Base-by-base conservation (phyloP, 2,113 vertebrate genomes). In the Laticauda laticaudata region DNA sequence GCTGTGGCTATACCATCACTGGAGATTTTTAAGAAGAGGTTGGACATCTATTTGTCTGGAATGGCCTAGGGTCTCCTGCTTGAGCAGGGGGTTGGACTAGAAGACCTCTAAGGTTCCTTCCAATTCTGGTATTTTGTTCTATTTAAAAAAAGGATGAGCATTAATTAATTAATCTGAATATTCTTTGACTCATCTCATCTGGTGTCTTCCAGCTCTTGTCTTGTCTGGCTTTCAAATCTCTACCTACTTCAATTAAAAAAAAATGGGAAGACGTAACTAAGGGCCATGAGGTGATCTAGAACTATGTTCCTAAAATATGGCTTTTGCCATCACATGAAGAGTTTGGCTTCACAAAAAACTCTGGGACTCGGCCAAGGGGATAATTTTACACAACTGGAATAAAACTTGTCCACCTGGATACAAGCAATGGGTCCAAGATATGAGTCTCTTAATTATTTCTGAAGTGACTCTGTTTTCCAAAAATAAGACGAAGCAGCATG, bases 1-100 rank as follows among this genome's bases (percentile, higher is more conserved):
- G 4, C 2, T 5, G 61, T 69, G 61, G 0, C 0, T 0, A 12
- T 24, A n/a, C 26, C 29, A 69, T 1, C 61, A 2, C 61, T 69
- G 61, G 61, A 69, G 0, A 0, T n/a, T 69, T 69, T n/a, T 15
- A 64, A 64, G 10, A 64, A 29, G 61, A 29, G 10, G 0, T 29
- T 5, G 11, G 4, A 29, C 1, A 69, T 11, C 4, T 4, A 69
- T 69, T 14, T 69, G 4, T 69, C 29, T 69, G 29, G 12, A 69
- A n/a, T 69, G 11, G 26, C 8, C 12, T 64, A 14, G 4, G 11
- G 4, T 29, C 26, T 29, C 24, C 9, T 61, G 3, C 11, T 2
- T 64, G 4, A n/a, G 4, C 1, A 14, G 61, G 8, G 24, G 29
- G 61, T 15, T 69, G 29, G 29, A n/a, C 2, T 69, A 69, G 29